A percentile compares a stretch with the other conserved stretches of the same genome.
phyloP scores from a whole-genome alignment of 1,140 invertebrate genomes.

The Odontomachus brunneus region DNA sequence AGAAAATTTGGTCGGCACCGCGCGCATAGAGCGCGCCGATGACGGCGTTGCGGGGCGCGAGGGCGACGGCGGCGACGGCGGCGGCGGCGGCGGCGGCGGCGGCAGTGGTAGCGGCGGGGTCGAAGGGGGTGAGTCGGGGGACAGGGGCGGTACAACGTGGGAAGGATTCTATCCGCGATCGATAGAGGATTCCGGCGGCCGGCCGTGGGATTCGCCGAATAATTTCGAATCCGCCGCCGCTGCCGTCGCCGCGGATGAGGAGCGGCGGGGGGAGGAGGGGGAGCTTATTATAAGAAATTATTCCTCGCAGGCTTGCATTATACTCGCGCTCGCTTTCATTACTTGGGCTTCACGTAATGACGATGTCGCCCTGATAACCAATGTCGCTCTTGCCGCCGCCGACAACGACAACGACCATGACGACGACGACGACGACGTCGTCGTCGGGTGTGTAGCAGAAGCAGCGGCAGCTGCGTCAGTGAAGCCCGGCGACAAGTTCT shows the following conservation, averaged over 20 bases:
- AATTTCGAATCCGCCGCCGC: conserved; percentile 45
- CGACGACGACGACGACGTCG: no score
- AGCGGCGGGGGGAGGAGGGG: not conserved
- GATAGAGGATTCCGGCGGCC: conserved; percentile 53
- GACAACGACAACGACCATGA: no score
- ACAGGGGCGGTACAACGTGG: not conserved
- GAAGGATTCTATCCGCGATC: conserved; percentile 57
- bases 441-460: not conserved
- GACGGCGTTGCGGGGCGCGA: not conserved
- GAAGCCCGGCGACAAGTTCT: conserved; percentile 34
- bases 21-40: not conserved
- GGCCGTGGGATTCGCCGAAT: conserved; percentile 43
- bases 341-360: conserved; percentile 37
- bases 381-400: not conserved
- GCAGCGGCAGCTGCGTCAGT: not conserved
- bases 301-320: conserved; percentile 32
- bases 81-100: not conserved
- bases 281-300: conserved; percentile 46
- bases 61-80: not conserved
- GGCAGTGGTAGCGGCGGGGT: not conserved
- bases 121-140: no score
- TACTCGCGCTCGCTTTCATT: conserved; percentile 47
- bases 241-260: not conserved
- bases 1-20: conserved; percentile 35
- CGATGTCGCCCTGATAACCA: conserved; percentile 46